Evolutionary conservation across 2,888 invertebrate species (phyloP).

Genomic region (Sesia apiformis): DNA sequence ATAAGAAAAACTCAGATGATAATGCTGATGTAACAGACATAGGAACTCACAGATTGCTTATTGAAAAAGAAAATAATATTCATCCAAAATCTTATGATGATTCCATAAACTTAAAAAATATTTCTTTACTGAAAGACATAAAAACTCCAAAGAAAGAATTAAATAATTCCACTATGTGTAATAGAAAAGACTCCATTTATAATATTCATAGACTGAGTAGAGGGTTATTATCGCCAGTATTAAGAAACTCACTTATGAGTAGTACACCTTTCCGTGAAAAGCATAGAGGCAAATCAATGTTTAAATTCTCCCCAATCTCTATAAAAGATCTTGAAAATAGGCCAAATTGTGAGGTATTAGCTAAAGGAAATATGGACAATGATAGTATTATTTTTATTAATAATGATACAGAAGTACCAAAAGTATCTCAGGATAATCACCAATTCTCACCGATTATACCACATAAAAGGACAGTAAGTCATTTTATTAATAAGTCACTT

Average conservation of each 20-base stretch:
- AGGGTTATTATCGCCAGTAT: constrained; percentile 21
- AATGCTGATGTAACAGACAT: constrained; percentile 36
- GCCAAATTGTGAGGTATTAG: constrained; percentile 11
- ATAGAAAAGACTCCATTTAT: constrained; percentile 13
- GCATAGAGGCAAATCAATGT: not conserved
- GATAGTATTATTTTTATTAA: not conserved
- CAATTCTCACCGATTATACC: not conserved
- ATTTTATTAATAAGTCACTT: too few species aligned
- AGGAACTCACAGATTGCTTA: constrained; percentile 35
- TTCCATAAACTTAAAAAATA: constrained; percentile 43
- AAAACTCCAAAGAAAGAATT: constrained; percentile 16
- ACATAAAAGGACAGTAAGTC: not conserved
- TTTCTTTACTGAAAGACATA: constrained; percentile 32
- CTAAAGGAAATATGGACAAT: not conserved
- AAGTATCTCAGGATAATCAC: not conserved
- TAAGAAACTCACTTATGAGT: constrained; percentile 41
- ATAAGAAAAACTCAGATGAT: constrained; percentile 44
- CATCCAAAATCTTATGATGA: constrained; percentile 29
- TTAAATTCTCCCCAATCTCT: constrained; percentile 51
- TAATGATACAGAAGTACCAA: not conserved
- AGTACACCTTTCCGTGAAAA: constrained; percentile 31
- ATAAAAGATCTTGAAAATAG: constrained; percentile 20
- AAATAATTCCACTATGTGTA: constrained; percentile 14
- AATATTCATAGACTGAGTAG: constrained; percentile 26
- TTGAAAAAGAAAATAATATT: constrained; percentile 32